Evolutionary conservation across 2,797 vertebrate genomes (phyloP).

Genomic region (Dallia pectoralis): DNA sequence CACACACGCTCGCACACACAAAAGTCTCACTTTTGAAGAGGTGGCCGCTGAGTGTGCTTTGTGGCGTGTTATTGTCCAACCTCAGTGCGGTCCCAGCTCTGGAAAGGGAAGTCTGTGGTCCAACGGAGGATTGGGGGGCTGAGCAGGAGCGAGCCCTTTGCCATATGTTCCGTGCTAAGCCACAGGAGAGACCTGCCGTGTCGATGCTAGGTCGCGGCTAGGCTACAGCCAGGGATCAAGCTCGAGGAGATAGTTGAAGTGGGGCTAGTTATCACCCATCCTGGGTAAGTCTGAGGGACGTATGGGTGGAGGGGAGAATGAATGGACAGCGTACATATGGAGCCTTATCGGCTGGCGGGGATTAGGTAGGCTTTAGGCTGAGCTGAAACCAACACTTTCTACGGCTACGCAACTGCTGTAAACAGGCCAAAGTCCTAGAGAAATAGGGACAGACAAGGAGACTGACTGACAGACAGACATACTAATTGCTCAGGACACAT

Average conservation of each 20-base stretch:
- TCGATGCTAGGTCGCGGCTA: constrained; percentile 31
- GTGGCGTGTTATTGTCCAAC: constrained; percentile 52
- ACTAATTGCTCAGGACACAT: neutral
- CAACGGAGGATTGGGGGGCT: neutral
- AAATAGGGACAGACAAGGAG: neutral
- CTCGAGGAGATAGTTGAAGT: constrained; percentile 30
- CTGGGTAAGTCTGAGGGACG: constrained; percentile 23
- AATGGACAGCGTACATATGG: constrained; percentile 30
- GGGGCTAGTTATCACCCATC: constrained; percentile 47
- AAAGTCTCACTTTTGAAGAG: constrained; percentile 44
- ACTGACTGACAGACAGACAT: neutral
- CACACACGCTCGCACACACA: constrained; percentile 3
- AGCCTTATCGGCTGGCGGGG: neutral
- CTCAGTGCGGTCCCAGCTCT: constrained; percentile 39
- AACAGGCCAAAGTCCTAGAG: neutral
- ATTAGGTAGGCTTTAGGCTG: neutral
- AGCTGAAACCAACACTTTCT: constrained; percentile 1
- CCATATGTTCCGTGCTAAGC: constrained; percentile 64
- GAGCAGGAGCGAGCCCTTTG: constrained; percentile 42
- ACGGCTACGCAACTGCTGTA: neutral
- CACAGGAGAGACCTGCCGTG: constrained; percentile 49
- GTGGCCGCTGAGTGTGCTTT: constrained; percentile 23
- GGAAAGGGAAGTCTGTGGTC: constrained; percentile 26
- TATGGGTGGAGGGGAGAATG: neutral
- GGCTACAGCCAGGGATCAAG: constrained; percentile 25